Base-by-base conservation (phyloP, 1,140 invertebrate genomes). In the Catajapyx aquilonaris region DNA sequence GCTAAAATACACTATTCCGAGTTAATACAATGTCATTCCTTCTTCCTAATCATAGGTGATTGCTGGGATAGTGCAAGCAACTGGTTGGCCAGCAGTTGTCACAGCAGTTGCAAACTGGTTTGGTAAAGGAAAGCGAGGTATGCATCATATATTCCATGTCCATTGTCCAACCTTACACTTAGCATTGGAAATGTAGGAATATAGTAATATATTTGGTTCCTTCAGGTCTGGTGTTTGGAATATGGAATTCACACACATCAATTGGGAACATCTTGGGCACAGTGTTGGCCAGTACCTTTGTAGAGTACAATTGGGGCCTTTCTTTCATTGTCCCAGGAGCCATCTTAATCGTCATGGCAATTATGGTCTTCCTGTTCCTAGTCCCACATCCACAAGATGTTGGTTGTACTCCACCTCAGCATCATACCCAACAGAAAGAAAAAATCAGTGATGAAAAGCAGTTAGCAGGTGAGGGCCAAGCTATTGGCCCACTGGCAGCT, bases 221-320 rank as follows among this genome's bases (percentile, higher is more conserved):
- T 46, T 48, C 57, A 53, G 90, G 91, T 16, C 59, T 95, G 5
- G 87, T 95, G 43, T 94, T 95, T 59, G 91, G 91, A 10, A 66
- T 95, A 10, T 97, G 69, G 69, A 96, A 96, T 59, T 90, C 88
- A 1, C 90, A 96, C 47, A 94, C 90, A 0, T 91, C 85, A 1
- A 65, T 95, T 9, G 91, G 91, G 20, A 96, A 96, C 55, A 94
- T 96, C 51, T 52, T 94, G 69, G 90, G 81, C 54, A 68, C 73
- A 1, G 43, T 88, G 3, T 77, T 95, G 38, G 84, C 88, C 5
- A 81, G 78, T 1, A 51, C 68, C 25, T 94, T 76, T 60, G 83
- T 95, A 5, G 76, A 81, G 50, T 60, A 53, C 1, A 73, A 88
- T 53, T 97, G 91, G 91, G 76, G 81, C 1, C 55, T 84, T 21